Conservation (phyloP, 2,797 vertebrate genomes). For the Babyrousa celebensis region DNA sequence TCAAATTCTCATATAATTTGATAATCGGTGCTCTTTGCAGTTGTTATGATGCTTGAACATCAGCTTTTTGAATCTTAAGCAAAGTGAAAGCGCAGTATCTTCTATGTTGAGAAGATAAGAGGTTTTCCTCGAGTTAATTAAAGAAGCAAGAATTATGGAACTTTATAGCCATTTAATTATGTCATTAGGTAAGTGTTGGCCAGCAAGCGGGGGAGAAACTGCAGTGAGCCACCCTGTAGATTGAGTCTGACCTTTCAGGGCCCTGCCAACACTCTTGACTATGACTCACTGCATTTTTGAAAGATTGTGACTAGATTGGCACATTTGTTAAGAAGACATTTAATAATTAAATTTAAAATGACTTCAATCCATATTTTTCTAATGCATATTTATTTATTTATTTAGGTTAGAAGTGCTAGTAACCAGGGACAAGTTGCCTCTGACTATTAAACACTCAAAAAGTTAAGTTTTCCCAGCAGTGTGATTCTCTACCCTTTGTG, state of each 20-base stretch:
- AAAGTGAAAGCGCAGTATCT: slow-evolving; percentile 31
- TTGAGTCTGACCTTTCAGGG: background rate
- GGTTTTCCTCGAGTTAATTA: slow-evolving; percentile 70
- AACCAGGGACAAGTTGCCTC: background rate
- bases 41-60: background rate
- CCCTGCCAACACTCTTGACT: background rate
- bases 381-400: slow-evolving; percentile 27
- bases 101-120: slow-evolving; percentile 9
- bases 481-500: background rate
- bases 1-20: slow-evolving; percentile 31
- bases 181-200: slow-evolving; percentile 4
- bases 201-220: background rate
- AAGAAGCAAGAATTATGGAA: slow-evolving; percentile 57
- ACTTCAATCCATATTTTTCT: slow-evolving; percentile 17
- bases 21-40: background rate
- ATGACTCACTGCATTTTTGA: background rate
- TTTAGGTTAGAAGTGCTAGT: background rate
- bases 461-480: background rate
- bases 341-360: slow-evolving; percentile 48
- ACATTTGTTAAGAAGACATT: slow-evolving; percentile 22
- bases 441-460: background rate
- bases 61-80: background rate
- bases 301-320: slow-evolving; percentile 1
- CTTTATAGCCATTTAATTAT: slow-evolving; percentile 65
- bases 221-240: background rate